These are phyloP conservation scores for Nyleta sp. DNA, from an alignment of 2,888 invertebrate species.

Conservation along the genomic window DNA sequence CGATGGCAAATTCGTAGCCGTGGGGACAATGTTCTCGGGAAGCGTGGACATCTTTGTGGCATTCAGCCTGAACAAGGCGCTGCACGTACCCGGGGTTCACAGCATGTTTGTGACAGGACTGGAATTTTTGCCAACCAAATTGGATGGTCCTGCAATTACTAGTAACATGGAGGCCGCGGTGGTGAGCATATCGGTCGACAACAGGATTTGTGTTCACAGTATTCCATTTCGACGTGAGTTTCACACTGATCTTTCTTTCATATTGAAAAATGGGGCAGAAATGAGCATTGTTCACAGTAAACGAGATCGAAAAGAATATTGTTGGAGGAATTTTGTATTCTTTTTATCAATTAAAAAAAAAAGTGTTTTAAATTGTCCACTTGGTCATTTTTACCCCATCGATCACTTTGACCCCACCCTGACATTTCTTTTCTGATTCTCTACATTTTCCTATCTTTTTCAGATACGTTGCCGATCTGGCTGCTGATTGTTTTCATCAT, in stretches of 20 bases:
- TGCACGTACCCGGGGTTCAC: constrained; percentile 93
- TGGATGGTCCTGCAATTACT: constrained; percentile 88
- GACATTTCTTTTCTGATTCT: too few relatives aligned
- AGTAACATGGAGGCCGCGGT: constrained; percentile 93
- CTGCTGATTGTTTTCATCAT: constrained; percentile 90
- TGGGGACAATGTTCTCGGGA: constrained; percentile 97
- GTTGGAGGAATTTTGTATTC: too few relatives aligned
- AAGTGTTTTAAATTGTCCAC: too few relatives aligned
- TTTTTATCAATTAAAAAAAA: too few relatives aligned
- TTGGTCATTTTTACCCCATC: too few relatives aligned
- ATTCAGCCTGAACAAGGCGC: constrained; percentile 94
- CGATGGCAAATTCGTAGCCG: constrained; percentile 95
- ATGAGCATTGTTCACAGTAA: too few relatives aligned
- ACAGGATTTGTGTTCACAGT: constrained; percentile 94
- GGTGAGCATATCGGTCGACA: constrained; percentile 97
- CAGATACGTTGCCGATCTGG: constrained; percentile 93
- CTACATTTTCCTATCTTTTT: constrained; percentile 74
- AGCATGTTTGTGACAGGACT: constrained; percentile 98
- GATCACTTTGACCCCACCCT: too few relatives aligned
- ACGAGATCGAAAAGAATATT: too few relatives aligned
- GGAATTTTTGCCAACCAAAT: constrained; percentile 91
- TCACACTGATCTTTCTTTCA: background rate
- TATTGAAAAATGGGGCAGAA: background rate
- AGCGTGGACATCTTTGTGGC: constrained; percentile 95
- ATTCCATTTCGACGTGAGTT: constrained; percentile 91